phyloP scores from a whole-genome alignment of 2,888 invertebrate genomes.

The Epinotia bilunana region DNA sequence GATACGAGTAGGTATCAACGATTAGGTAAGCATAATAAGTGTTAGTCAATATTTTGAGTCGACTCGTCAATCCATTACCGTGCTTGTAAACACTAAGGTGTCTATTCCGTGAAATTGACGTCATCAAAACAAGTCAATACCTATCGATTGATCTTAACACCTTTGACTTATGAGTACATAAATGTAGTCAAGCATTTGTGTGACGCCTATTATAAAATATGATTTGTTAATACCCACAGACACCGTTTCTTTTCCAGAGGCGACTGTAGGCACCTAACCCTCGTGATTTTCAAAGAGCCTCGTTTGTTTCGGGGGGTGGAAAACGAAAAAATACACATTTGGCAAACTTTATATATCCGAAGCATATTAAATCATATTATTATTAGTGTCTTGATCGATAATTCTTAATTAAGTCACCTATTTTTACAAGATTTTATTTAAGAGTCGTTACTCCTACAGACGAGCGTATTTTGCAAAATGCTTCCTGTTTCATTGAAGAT shows the following conservation, averaged over 20 bases:
- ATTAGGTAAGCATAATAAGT: not conserved
- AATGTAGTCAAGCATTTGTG: conserved; percentile 10
- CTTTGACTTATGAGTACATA: not conserved
- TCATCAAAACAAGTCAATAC: conserved; percentile 23
- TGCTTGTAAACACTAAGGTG: conserved; percentile 34
- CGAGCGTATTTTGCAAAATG: no score
- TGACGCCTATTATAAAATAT: not conserved
- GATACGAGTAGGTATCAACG: not conserved
- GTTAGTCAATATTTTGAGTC: conserved; percentile 25
- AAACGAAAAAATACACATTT: no score
- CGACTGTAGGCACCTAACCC: not conserved
- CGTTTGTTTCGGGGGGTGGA: no score
- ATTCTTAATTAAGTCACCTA: no score
- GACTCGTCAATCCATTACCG: conserved; percentile 16
- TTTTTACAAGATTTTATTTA: no score
- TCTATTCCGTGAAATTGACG: conserved; percentile 40
- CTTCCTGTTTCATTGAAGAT: no score
- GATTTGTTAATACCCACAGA: not conserved
- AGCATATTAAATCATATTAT: no score
- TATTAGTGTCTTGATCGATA: no score
- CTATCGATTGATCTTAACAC: conserved; percentile 4
- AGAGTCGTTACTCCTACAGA: no score
- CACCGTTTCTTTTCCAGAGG: not conserved
- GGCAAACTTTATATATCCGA: no score
- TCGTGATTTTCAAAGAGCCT: no score